phyloP scores from a whole-genome alignment of 2,113 vertebrate genomes.

The Oriolus oriolus region DNA sequence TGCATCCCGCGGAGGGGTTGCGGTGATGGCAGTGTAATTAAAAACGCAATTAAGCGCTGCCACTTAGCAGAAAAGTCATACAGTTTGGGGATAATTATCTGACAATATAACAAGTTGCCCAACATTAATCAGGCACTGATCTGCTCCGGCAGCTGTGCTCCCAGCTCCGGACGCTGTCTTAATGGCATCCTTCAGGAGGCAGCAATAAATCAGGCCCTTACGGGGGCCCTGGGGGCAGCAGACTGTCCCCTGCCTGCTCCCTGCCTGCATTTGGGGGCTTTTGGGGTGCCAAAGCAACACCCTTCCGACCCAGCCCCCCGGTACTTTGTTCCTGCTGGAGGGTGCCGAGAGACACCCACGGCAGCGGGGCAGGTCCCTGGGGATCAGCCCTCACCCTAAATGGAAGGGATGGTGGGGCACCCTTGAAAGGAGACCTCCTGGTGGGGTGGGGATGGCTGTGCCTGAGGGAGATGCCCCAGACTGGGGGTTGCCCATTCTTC shows the following conservation, averaged over 20 bases:
- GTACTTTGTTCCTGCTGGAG: not conserved
- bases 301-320: fast-evolving
- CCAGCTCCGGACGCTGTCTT: not conserved
- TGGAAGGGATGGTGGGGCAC: not conserved
- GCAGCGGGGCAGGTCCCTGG: not conserved
- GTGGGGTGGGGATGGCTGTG: fast-evolving
- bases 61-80: conserved; percentile 70
- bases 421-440: not conserved
- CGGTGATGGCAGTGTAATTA: conserved; percentile 50
- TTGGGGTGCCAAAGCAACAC: not conserved
- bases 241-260: not conserved
- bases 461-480: not conserved
- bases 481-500: not conserved
- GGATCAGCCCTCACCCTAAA: not conserved
- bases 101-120: conserved; percentile 74
- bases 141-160: conserved; percentile 56
- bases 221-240: not conserved
- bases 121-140: conserved; percentile 67
- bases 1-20: not conserved
- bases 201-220: conserved; percentile 8
- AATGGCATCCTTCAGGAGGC: not conserved
- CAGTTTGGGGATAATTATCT: conserved; percentile 74
- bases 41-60: conserved; percentile 68
- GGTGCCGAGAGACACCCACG: fast-evolving
- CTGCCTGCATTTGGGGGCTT: not conserved